Evolutionary conservation across 2,113 vertebrate genomes (phyloP), one percentile per base, ranked within the genome.

Genomic region (Perccottus glenii): DNA sequence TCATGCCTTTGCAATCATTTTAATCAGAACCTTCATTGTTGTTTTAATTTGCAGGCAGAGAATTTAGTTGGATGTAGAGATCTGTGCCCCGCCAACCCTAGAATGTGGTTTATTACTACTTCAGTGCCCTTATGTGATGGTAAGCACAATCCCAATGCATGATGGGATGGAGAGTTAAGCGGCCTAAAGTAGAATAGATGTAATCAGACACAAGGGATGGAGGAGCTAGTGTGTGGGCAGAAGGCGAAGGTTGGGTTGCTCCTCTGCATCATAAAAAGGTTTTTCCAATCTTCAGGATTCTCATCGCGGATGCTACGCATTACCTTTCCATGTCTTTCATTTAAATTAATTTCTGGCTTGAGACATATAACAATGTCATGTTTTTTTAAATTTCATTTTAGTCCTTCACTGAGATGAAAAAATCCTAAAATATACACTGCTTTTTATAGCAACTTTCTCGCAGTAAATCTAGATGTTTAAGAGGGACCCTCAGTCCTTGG

Each of bases 261-360:
- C 78, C 73, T 76, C 79, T 78, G 87, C 89, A 91, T 90, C 83
- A 86, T 86, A 89, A 92, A 81, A 87, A 84, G 85, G 71, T 72
- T 81, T 58, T 73, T 55, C 62, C 47, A 59, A 15, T 75, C 62
- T 81, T 88, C 73, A 6, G 73, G 72, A 91, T 91, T 90, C 88
- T 82, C 66, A n/a, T 60, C 88, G 91, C 82, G 79, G 81, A 84
- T 4, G 7, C 76, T 63, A 64, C 73, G 83, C 81, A 87, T 92
- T 87, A 85, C 87, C 80, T 82, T 83, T 81, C 81, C 81, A 44
- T 74, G 71, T 80, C 69, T 86, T 87, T 85, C 72, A 87, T 89
- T 85, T 80, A 64, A 85, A 85, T 85, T 77, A 55, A 78, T 77
- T 86, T 86, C 78, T 78, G 75, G 75, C 81, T 69, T 51, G 58